phyloP scores from a whole-genome alignment of 2,113 vertebrate genomes.

The Polyodon spathula region DNA sequence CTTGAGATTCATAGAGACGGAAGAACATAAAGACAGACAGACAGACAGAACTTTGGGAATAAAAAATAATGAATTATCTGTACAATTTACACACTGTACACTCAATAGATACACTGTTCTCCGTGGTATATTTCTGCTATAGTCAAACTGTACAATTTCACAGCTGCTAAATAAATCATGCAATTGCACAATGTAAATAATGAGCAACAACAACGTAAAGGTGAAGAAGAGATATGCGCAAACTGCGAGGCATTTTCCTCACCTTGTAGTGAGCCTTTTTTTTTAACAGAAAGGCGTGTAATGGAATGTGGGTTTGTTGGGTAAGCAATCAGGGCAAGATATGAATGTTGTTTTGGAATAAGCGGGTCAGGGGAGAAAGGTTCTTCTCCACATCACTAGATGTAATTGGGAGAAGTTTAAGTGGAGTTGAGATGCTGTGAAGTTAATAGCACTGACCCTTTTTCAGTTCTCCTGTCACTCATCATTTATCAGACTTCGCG shows the following conservation, averaged over 20 bases:
- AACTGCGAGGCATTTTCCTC: no score
- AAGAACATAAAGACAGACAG: slow-evolving; percentile 27
- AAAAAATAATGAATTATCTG: no score
- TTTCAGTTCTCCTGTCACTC: slow-evolving; percentile 58
- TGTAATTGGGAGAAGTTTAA: slow-evolving; percentile 62
- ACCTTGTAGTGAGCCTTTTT: no score
- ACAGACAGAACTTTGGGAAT: slow-evolving; percentile 9
- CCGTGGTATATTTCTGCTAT: no score
- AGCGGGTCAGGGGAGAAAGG: slow-evolving; percentile 31
- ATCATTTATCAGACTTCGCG: slow-evolving; percentile 65
- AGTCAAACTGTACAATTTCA: no score
- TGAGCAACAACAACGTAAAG: no score
- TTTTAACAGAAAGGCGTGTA: not conserved
- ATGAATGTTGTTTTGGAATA: slow-evolving; percentile 26
- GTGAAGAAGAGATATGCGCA: no score
- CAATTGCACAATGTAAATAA: no score
- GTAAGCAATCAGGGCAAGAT: not conserved
- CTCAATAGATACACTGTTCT: no score
- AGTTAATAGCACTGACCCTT: slow-evolving; percentile 65
- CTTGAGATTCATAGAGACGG: slow-evolving; percentile 25
- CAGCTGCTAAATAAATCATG: not conserved
- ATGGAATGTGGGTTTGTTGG: slow-evolving; percentile 12
- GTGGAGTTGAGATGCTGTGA: slow-evolving; percentile 50
- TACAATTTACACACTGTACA: no score
- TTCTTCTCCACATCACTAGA: slow-evolving; percentile 44